These are phyloP conservation scores for Polylopha cassiicola DNA, from an alignment of 2,888 invertebrate genomes.

Conservation along the genomic window DNA sequence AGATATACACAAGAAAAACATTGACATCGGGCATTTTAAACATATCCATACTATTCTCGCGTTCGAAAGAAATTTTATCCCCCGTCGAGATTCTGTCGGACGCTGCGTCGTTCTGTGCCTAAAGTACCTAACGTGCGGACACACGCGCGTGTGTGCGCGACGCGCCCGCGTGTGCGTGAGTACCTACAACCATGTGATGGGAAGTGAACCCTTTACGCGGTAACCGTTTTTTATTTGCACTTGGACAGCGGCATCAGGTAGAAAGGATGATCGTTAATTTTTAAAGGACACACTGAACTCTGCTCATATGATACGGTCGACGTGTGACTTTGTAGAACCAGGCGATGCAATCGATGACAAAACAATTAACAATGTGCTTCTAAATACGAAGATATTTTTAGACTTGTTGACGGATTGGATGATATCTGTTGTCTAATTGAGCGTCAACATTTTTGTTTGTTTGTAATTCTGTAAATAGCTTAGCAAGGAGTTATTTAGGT, in stretches of 20 bases:
- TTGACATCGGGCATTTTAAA: too few species aligned
- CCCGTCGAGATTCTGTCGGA: conserved; percentile 69
- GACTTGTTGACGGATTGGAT: too few species aligned
- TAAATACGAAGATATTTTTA: too few species aligned
- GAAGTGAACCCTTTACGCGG: conserved; percentile 78
- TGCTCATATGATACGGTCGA: conserved; percentile 32
- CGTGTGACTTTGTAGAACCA: conserved; percentile 27
- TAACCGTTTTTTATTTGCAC: conserved; percentile 77
- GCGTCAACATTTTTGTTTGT: too few species aligned
- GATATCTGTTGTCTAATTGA: too few species aligned
- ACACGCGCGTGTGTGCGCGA: conserved; percentile 37
- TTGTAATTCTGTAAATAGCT: too few species aligned
- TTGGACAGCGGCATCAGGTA: conserved; percentile 78
- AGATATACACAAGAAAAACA: too few species aligned
- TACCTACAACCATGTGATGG: conserved; percentile 70
- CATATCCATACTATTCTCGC: conserved; percentile 55
- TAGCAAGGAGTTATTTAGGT: too few species aligned
- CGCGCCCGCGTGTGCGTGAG: conserved; percentile 33
- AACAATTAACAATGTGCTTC: too few species aligned
- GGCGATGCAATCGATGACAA: neutral
- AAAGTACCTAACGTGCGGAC: conserved; percentile 36
- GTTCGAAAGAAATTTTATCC: conserved; percentile 64
- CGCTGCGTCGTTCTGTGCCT: conserved; percentile 52
- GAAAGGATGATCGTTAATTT: conserved; percentile 76
- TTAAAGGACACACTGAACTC: conserved; percentile 70